Conservation (phyloP, 2,888 invertebrate genomes). For the Pyrrhosoma nymphula region DNA sequence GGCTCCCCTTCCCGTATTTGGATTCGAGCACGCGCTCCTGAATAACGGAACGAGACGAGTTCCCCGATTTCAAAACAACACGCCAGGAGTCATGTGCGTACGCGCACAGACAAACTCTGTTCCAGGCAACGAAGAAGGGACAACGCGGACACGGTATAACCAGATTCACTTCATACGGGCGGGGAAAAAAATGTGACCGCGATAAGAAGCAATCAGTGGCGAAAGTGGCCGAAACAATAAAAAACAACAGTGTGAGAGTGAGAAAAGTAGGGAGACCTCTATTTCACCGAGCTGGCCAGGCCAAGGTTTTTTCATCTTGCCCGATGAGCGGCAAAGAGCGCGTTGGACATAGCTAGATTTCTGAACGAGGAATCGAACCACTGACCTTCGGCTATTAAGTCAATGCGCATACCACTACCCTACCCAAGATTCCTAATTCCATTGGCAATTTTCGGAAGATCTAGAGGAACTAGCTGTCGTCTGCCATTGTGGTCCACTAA, state of each 20-base stretch:
- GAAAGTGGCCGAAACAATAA: neutral
- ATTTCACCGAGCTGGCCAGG: too few relatives aligned
- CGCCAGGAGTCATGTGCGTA: neutral
- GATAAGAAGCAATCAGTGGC: neutral
- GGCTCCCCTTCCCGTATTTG: constrained; percentile 14
- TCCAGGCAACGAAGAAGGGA: neutral
- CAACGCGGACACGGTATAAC: neutral
- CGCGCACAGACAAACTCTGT: neutral
- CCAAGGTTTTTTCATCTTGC: too few relatives aligned
- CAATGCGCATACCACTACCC: too few relatives aligned
- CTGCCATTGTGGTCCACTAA: too few relatives aligned
- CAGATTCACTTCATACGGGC: neutral
- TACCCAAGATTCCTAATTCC: too few relatives aligned
- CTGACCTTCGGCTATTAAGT: too few relatives aligned
- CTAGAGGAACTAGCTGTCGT: too few relatives aligned
- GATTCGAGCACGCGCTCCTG: constrained; percentile 25
- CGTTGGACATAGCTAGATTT: neutral
- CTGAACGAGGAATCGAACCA: neutral
- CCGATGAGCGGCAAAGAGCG: neutral
- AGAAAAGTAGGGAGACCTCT: neutral
- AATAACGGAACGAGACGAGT: constrained; percentile 41
- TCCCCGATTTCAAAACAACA: constrained; percentile 35
- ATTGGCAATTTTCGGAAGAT: too few relatives aligned
- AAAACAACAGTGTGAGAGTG: neutral
- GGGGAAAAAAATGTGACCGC: neutral